Base-by-base conservation (phyloP, 1,140 invertebrate species). In the Drosophila triauraria region DNA sequence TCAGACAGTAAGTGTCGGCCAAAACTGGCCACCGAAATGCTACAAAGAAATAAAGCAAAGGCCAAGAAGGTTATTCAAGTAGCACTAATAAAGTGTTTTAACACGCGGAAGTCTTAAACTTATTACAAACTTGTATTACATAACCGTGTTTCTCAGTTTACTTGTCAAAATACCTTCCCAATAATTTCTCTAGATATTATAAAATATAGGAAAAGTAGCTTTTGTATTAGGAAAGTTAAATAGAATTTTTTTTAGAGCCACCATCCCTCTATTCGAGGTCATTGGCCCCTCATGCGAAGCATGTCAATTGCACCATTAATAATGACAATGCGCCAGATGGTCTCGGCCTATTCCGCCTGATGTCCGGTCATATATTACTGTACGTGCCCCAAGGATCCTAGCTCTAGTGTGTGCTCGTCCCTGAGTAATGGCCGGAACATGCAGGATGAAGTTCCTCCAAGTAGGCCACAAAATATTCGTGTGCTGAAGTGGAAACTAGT, bases 311-410 rank as follows among this genome's bases (percentile, higher is more conserved):
- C 47, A 51, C 38, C 59, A 51, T 61, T 61, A 61, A 61, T 51
- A 51, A 51, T 40, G 46, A 35, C 59, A 27, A 13, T 51, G 46
- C 32, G 44, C 8, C 59, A 51, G 59, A 50, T 61, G 59, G 20
- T 15, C 46, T 6, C 15, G 25, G 46, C 15, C 32, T 47, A 61
- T 51, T 61, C 15, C 46, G 30, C 30, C 44, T 12, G 59, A 50
- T 35, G 64, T 68, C 44, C 61, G n/a, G 44, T 32, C 44, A 68
- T 67, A 68, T 67, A 67, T 68, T 65, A 50, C 44, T n/a, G 25
- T 40, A 65, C 64, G 44, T 68, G 64, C 35, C 35, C 60, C 13
- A 64, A 40, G 60, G 17, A 63, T 38, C 6, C 32, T 7, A n/a
- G n/a, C 9, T n/a, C 56, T 13, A 47, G 65, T 25, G 15, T 46